phyloP scores from a whole-genome alignment of 92 coral and sea anemone genomes.

The Parazoanthus darwini region DNA sequence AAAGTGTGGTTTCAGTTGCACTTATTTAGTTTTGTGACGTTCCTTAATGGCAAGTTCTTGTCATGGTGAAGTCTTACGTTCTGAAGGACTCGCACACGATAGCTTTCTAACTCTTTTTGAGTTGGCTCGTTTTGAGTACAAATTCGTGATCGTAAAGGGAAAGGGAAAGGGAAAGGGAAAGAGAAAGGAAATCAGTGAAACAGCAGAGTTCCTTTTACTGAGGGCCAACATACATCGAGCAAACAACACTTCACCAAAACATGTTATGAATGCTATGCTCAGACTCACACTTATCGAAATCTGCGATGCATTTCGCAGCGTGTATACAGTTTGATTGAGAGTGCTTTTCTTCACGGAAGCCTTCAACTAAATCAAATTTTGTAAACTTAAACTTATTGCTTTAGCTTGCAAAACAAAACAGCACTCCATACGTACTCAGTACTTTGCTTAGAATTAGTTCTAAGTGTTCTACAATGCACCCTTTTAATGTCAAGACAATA shows the following conservation, averaged over 20 bases:
- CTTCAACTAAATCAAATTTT: not conserved
- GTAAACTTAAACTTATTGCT: not conserved
- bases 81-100: not conserved
- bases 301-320: not conserved
- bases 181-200: not conserved
- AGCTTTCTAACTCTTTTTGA: not conserved
- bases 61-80: not conserved
- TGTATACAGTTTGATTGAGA: not conserved
- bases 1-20: not conserved
- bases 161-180: not conserved
- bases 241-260: not conserved
- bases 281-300: not conserved
- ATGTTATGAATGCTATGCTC: not conserved
- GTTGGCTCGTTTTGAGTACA: not conserved
- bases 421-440: not conserved
- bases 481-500: too few relatives aligned
- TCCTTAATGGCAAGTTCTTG: not conserved
- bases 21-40: not conserved
- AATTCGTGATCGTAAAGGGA: not conserved
- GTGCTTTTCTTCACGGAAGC: not conserved
- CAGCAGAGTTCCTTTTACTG: not conserved
- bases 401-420: not conserved
- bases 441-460: not conserved
- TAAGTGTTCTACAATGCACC: not conserved
- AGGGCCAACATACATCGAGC: not conserved